Percentiles rank a stretch among this genome's conserved stretches.
These are phyloP conservation scores for Lepus timidus DNA, from an alignment of 2,113 vertebrate genomes.

Conservation along the genomic window DNA sequence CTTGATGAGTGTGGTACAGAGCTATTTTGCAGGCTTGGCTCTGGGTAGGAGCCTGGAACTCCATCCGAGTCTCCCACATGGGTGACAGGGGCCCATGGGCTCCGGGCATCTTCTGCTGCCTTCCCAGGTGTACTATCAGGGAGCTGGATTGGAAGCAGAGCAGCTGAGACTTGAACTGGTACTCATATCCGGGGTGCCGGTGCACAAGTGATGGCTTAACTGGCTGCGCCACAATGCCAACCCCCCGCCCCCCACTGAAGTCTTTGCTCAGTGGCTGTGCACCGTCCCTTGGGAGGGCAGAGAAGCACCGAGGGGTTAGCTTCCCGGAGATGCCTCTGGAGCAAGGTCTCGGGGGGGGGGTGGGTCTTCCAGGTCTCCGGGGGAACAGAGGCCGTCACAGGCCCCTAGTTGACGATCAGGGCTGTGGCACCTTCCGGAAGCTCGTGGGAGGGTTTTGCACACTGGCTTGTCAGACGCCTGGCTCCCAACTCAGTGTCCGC, in stretches of 20 bases:
- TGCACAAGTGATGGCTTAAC: no score
- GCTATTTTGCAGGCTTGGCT: not conserved
- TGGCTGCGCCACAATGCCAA: no score
- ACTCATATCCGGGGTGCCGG: no score
- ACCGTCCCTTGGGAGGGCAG: not conserved
- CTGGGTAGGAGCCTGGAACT: no score
- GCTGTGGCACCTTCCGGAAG: not conserved
- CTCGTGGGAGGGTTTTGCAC: rapidly evolving
- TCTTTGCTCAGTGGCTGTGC: not conserved
- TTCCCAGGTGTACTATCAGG: no score
- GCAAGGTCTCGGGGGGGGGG: no score
- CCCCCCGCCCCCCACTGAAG: no score
- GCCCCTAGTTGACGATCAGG: not conserved
- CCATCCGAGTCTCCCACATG: no score
- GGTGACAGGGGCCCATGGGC: no score
- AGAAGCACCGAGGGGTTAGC: not conserved
- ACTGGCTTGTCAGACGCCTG: not conserved
- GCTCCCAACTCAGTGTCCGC: not conserved
- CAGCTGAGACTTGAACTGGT: no score
- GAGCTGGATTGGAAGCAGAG: no score
- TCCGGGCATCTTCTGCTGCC: no score
- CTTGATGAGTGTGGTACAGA: not conserved
- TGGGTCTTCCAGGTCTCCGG: not conserved
- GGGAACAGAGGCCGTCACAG: rapidly evolving
- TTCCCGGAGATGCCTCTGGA: not conserved